Evolutionary conservation across 2,888 invertebrate species (phyloP).

Genomic region (Biston stratarius): DNA sequence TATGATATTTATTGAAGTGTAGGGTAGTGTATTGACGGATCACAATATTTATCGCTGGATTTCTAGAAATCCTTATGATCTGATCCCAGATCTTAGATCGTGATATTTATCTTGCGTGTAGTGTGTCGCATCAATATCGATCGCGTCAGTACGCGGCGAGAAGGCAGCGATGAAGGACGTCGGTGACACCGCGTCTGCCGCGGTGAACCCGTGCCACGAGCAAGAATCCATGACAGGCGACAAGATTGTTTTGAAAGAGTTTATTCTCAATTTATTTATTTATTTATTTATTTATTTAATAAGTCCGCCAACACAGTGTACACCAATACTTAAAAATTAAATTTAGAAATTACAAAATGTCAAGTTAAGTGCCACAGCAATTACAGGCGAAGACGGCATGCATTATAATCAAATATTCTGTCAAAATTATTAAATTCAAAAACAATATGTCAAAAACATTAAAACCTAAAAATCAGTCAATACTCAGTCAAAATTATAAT

Average conservation of each 20-base stretch:
- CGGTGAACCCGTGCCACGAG: neutral
- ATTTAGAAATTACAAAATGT: no score
- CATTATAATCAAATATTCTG: no score
- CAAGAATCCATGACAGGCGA: no score
- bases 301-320: no score
- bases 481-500: no score
- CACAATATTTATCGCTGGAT: slow-evolving; percentile 30
- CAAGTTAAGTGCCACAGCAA: no score
- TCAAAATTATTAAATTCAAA: no score
- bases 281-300: no score
- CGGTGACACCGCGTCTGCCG: slow-evolving; percentile 31
- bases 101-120: slow-evolving; percentile 36
- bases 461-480: no score
- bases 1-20: slow-evolving; percentile 20
- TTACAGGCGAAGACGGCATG: no score
- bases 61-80: slow-evolving; percentile 30
- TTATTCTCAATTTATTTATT: neutral
- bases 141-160: neutral
- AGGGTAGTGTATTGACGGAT: slow-evolving; percentile 21
- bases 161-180: slow-evolving; percentile 34
- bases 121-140: neutral
- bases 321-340: no score
- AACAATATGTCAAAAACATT: no score
- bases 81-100: slow-evolving; percentile 29
- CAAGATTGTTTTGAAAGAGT: neutral